These are phyloP conservation scores for Leontopithecus rosalia DNA, from an alignment of 2,797 vertebrate genomes.

Conservation along the genomic window DNA sequence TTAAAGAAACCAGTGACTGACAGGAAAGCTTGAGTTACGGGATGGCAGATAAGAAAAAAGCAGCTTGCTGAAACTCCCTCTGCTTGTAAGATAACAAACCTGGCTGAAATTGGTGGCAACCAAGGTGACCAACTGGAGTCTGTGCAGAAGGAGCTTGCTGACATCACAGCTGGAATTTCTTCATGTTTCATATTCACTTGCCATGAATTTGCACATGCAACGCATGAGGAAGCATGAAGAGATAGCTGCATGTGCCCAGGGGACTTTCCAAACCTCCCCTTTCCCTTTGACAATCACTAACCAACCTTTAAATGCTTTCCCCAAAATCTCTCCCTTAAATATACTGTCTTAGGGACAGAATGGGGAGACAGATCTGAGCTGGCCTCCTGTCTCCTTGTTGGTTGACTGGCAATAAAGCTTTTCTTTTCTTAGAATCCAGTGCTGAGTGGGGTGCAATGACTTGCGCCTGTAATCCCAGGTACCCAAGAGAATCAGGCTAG, in stretches of 20 bases:
- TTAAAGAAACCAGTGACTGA: background rate
- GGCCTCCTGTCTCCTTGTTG: background rate
- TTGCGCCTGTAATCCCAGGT: background rate
- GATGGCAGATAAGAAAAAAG: background rate
- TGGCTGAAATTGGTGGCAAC: background rate
- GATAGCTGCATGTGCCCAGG: background rate
- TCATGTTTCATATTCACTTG: background rate
- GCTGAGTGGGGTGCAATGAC: accelerated
- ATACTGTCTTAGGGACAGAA: background rate
- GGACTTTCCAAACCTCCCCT: background rate
- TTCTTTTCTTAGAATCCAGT: background rate
- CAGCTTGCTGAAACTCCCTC: background rate
- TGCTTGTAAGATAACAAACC: background rate
- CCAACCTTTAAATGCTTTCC: background rate
- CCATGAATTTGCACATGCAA: background rate
- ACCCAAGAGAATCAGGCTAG: background rate
- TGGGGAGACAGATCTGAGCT: background rate
- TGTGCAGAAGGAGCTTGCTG: background rate
- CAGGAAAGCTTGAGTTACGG: background rate
- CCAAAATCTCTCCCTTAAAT: background rate
- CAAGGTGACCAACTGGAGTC: background rate
- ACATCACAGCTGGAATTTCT: background rate
- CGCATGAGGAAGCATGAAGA: background rate
- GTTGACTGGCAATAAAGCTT: background rate
- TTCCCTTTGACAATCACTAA: background rate